Conservation (phyloP, 37 sponge, comb jelly and placozoan species). For the Haliclona indistincta region DNA sequence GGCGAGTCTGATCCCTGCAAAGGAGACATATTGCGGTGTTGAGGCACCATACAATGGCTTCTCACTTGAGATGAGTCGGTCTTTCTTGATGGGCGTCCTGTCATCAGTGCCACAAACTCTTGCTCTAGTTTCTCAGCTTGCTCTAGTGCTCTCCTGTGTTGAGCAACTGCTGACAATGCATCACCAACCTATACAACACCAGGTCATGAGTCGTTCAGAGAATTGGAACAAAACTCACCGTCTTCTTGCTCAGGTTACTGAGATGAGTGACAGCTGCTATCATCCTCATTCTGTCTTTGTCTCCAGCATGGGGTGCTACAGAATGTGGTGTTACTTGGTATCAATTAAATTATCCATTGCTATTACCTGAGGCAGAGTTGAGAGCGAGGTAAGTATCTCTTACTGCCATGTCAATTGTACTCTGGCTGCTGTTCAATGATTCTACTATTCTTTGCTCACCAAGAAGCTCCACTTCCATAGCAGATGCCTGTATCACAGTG, state of each 20-base stretch:
- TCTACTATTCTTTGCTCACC: slow-evolving; percentile 35
- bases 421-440: slow-evolving; percentile 18
- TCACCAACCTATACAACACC: slow-evolving; percentile 68
- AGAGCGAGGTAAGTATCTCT: slow-evolving; percentile 39
- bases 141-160: slow-evolving; percentile 69
- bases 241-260: slow-evolving; percentile 51
- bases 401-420: slow-evolving; percentile 34
- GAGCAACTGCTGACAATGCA: slow-evolving; percentile 37
- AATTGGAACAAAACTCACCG: slow-evolving; percentile 29
- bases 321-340: background rate
- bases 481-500: slow-evolving; percentile 9
- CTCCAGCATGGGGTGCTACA: slow-evolving; percentile 42
- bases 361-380: slow-evolving; percentile 51
- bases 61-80: background rate
- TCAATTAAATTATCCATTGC: background rate
- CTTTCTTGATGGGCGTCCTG: slow-evolving; percentile 41
- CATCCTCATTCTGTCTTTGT: slow-evolving; percentile 37
- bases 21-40: background rate
- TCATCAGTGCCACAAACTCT: slow-evolving; percentile 69
- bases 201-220: background rate
- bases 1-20: background rate
- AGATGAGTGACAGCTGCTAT: slow-evolving; percentile 44
- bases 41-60: background rate
- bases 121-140: slow-evolving; percentile 74
- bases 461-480: slow-evolving; percentile 61